Evolutionary conservation across 2,888 invertebrate genomes (phyloP).

Genomic region (Schizaphis graminum): DNA sequence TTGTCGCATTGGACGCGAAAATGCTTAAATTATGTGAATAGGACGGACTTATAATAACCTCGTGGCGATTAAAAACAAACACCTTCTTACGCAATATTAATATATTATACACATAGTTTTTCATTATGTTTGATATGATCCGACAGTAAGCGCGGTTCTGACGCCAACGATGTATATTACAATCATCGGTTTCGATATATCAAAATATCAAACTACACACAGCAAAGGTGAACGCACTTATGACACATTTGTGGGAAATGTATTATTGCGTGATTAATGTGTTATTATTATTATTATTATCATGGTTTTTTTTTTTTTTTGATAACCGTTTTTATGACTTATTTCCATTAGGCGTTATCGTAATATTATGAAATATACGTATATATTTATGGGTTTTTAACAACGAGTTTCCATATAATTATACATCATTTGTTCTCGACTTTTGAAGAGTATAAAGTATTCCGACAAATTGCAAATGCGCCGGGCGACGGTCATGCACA

Average conservation of each 20-base stretch:
- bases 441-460: too few species aligned
- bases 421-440: not conserved
- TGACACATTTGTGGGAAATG: not conserved
- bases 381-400: not conserved
- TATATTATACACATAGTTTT: not conserved
- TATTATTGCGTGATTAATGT: not conserved
- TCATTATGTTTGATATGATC: not conserved
- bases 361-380: not conserved
- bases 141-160: not conserved
- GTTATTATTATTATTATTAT: not conserved
- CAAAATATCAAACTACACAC: not conserved
- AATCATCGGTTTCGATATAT: not conserved
- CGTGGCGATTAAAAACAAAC: not conserved
- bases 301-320: not conserved
- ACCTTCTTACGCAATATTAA: not conserved
- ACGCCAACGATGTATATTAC: not conserved
- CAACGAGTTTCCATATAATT: not conserved
- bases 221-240: not conserved
- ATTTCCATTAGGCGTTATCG: not conserved
- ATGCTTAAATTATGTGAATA: not conserved
- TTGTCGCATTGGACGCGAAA: not conserved
- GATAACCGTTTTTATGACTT: not conserved
- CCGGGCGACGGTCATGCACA: too few species aligned
- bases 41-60: not conserved
- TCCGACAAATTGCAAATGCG: too few species aligned